Base-by-base conservation (phyloP, 2,797 vertebrate species). In the Rhinella marina region DNA sequence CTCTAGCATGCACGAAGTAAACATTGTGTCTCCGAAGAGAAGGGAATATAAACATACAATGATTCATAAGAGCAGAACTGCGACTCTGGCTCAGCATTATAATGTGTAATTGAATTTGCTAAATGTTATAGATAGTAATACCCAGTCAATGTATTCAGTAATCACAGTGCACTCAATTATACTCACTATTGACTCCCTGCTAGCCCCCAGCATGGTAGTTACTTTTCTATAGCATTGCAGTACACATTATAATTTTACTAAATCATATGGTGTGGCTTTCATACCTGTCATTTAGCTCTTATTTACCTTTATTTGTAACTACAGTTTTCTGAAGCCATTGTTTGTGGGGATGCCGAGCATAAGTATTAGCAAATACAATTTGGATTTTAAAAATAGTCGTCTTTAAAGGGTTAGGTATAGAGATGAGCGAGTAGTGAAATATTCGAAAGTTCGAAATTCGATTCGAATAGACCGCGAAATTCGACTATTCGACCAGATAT, bases 121-220 rank as follows among this genome's bases (percentile, higher is more conserved):
- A 84, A 73, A 80, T 84, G 82, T 80, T 73, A 88, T 68, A 88
- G 87, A 88, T 88, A 84, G 81, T 59, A 84, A 56, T 25, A 73
- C 64, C 62, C 32, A 27, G 62, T 79, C 25, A 83, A 70, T 59
- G 76, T 57, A 84, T 79, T 88, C 75, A 62, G 27, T 73, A 81
- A 88, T 88, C 82, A 72, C 73, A 84, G 52, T 27, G 79, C 81
- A 21, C 76, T 84, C 81, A 70, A 84, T 88, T 88, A 79, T 75
- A 83, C 23, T 68, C 59, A 27, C 41, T 83, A 82, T 64, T 82
- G 81, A 87, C 81, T 84, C 87, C 79, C 50, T 84, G 75, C 73
- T 62, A 78, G 62, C 81, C 81, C 25, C 48, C 82, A 52, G 87
- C 48, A 62, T 68, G 21, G 21, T 32, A 79, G 81, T 54, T 59